Conservation (phyloP, 2,113 vertebrate genomes). For the Bubo bubo region DNA sequence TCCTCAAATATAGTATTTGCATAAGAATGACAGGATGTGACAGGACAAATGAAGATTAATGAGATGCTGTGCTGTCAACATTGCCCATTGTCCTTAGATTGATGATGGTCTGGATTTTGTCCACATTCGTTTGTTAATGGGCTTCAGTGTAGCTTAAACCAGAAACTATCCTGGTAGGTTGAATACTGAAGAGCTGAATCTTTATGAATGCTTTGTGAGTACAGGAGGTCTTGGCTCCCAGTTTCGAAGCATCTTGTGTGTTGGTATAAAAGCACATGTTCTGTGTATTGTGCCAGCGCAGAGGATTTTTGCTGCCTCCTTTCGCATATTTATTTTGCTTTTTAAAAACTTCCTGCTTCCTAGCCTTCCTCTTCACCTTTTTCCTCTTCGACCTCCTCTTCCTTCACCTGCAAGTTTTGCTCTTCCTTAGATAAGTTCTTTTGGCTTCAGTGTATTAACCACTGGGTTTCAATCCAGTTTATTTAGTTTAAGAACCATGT, state of each 20-base stretch:
- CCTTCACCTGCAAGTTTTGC: neutral
- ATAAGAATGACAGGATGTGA: constrained; percentile 82
- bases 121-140: neutral
- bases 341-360: neutral
- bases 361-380: neutral
- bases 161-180: neutral
- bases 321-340: neutral
- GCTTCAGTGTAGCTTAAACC: neutral
- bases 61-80: constrained; percentile 74
- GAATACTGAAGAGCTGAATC: neutral
- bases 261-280: neutral
- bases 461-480: neutral
- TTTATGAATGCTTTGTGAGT: neutral
- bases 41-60: constrained; percentile 85
- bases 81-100: constrained; percentile 74
- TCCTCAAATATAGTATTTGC: constrained; percentile 74
- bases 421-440: neutral
- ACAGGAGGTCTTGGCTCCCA: neutral
- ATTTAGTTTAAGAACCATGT: neutral
- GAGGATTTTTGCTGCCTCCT: neutral
- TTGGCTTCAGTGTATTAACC: neutral
- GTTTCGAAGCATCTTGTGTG: neutral
- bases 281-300: neutral
- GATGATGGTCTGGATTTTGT: constrained; percentile 72
- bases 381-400: neutral